A percentile compares a stretch with the other conserved stretches of the same genome.
Conservation (phyloP, 2,888 invertebrate genomes). For the Arenicola marina region DNA sequence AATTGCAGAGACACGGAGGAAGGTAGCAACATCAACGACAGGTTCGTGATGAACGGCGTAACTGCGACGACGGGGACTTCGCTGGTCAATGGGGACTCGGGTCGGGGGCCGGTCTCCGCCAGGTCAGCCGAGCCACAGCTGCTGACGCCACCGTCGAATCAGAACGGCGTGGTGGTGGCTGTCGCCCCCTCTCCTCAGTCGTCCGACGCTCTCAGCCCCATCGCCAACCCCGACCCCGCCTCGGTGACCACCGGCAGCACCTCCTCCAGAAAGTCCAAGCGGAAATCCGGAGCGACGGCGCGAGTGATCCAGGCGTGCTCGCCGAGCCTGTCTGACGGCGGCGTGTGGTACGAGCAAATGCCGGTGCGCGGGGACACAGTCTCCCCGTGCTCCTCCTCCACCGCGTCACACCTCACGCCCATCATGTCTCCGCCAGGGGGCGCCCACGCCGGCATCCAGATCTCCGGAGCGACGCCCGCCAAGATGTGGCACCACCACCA, state of each 20-base stretch:
- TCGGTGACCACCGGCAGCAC: neutral
- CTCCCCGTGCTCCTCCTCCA: neutral
- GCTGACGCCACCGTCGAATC: constrained; percentile 66
- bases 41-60: neutral
- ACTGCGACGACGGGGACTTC: neutral
- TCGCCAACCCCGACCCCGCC: constrained; percentile 80
- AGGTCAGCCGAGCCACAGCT: neutral
- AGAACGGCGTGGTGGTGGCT: too few species aligned
- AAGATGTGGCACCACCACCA: too few species aligned
- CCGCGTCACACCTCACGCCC: neutral
- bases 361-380: too few species aligned
- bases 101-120: neutral
- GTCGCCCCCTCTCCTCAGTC: too few species aligned
- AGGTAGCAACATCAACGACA: neutral
- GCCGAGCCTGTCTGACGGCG: neutral
- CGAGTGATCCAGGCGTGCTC: neutral
- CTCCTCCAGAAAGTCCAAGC: neutral
- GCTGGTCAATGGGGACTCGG: neutral
- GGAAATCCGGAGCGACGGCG: neutral
- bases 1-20: neutral
- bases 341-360: neutral
- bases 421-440: neutral
- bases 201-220: constrained; percentile 88
- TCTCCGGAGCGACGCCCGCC: neutral
- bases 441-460: neutral